Conservation (phyloP, 2,888 invertebrate genomes). For the Hybos culiciformis region DNA sequence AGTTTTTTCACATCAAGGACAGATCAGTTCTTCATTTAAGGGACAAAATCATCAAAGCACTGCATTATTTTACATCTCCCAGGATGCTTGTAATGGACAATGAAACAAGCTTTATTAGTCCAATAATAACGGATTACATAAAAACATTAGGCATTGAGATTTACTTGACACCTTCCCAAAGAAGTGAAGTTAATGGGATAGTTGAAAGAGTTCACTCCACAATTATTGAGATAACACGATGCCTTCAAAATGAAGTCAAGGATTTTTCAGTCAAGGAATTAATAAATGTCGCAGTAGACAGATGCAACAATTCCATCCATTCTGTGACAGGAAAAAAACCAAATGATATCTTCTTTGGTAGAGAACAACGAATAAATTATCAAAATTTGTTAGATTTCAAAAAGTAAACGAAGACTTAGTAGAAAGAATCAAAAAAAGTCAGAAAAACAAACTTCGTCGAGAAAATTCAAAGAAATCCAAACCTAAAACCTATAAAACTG, state of each 20-base stretch:
- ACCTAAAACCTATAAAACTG: slow-evolving; percentile 3
- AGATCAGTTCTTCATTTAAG: too few species aligned
- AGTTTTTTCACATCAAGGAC: neutral
- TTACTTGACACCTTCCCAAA: neutral
- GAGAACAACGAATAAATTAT: slow-evolving; percentile 3
- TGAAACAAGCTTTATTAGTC: slow-evolving; percentile 3
- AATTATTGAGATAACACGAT: slow-evolving; percentile 6
- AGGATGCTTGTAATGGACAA: slow-evolving; percentile 2
- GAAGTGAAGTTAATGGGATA: slow-evolving; percentile 7
- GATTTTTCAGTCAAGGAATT: slow-evolving; percentile 1
- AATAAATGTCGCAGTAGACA: slow-evolving; percentile 3
- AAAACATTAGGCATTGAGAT: slow-evolving; percentile 5
- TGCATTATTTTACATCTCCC: slow-evolving; percentile 1
- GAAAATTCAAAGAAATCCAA: slow-evolving; percentile 2
- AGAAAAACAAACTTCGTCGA: neutral
- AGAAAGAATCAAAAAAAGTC: slow-evolving; percentile 1
- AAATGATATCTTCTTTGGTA: neutral
- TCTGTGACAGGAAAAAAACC: slow-evolving; percentile 5
- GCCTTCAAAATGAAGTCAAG: neutral
- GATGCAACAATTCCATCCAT: slow-evolving; percentile 3
- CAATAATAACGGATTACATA: slow-evolving; percentile 3
- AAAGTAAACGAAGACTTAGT: slow-evolving; percentile 1
- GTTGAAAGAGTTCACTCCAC: slow-evolving; percentile 8
- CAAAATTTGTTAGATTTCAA: neutral
- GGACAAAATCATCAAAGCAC: too few species aligned